phyloP scores from a whole-genome alignment of 2,113 vertebrate genomes.

The Petroica traversi region DNA sequence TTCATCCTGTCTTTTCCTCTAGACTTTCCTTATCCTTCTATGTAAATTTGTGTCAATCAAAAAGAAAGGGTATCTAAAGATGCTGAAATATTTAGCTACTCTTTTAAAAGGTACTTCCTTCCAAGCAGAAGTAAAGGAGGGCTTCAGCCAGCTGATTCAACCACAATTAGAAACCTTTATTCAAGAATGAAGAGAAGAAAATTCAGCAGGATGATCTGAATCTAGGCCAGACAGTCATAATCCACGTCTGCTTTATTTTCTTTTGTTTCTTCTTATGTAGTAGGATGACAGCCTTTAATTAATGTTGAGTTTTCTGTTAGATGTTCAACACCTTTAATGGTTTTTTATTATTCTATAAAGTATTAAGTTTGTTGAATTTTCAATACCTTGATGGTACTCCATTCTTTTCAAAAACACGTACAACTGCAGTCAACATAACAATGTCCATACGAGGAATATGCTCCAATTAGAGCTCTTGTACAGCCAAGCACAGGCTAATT shows the following conservation, averaged over 20 bases:
- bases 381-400: not conserved
- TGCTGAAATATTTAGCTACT: not conserved
- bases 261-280: not conserved
- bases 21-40: not conserved
- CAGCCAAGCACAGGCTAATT: not conserved
- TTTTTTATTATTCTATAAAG: not conserved
- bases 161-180: not conserved
- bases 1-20: not conserved
- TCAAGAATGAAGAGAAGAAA: not conserved
- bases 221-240: slow-evolving; percentile 1
- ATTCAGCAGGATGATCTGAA: not conserved
- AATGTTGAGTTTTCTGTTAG: not conserved
- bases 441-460: not conserved
- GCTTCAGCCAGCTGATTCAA: not conserved
- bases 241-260: not conserved
- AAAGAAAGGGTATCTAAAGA: not conserved
- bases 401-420: not conserved
- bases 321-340: not conserved
- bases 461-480: not conserved
- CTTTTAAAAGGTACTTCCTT: not conserved
- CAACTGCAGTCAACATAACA: not conserved
- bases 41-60: not conserved
- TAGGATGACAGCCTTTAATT: not conserved
- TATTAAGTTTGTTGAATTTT: not conserved
- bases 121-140: not conserved